These are phyloP conservation scores for Choloepus hoffmanni DNA, from an alignment of 2,113 vertebrate genomes.

Conservation along the genomic window DNA sequence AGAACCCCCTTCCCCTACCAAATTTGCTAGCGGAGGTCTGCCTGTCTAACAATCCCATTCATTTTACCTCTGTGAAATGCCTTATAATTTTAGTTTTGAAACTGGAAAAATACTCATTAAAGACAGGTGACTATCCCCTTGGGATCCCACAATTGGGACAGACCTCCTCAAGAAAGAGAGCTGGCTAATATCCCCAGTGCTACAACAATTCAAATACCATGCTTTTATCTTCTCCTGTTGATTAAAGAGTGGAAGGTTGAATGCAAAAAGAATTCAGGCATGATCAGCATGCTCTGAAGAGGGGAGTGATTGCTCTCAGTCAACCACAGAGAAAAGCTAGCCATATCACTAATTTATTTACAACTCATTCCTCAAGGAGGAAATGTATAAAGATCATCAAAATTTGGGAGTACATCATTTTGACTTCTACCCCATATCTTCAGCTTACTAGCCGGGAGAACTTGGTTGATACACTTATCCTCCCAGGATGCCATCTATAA, in stretches of 20 bases:
- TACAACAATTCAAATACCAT: no score
- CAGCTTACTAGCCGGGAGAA: background rate
- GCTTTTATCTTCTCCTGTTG: background rate
- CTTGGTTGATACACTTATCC: background rate
- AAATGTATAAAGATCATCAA: background rate
- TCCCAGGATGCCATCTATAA: background rate
- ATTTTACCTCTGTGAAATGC: background rate
- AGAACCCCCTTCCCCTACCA: no score
- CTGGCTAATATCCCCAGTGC: fast-evolving
- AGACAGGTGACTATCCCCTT: background rate
- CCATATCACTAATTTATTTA: no score
- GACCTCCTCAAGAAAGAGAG: background rate
- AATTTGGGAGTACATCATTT: background rate
- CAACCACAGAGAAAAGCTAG: background rate
- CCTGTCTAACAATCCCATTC: background rate
- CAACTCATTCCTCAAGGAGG: background rate
- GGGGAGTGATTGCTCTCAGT: fast-evolving
- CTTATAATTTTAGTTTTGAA: background rate
- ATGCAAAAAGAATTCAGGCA: background rate
- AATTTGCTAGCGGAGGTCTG: fast-evolving
- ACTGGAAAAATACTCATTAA: background rate
- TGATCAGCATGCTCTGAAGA: fast-evolving
- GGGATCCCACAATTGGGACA: background rate
- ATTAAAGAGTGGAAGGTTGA: fast-evolving
- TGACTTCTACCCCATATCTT: background rate